Evolutionary conservation across 2,113 vertebrate species (phyloP).

Genomic region (Malaclemys terrapin): DNA sequence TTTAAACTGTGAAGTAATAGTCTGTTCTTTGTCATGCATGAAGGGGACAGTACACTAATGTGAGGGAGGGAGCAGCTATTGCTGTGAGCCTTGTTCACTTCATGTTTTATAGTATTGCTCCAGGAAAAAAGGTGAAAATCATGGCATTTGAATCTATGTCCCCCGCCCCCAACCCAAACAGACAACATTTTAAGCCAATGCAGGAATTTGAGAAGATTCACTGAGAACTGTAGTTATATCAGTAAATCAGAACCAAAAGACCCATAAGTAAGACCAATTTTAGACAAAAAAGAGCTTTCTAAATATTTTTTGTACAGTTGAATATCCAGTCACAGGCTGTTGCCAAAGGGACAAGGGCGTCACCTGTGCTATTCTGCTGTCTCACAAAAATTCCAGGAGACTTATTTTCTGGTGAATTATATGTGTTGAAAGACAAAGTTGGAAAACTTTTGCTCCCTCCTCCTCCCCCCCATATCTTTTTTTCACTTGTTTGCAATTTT

Average conservation of each 20-base stretch:
- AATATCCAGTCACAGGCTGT: conserved; percentile 26
- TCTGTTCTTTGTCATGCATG: background rate
- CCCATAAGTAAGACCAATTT: conserved; percentile 3
- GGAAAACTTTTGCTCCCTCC: background rate
- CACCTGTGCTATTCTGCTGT: conserved; percentile 26
- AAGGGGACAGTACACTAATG: background rate
- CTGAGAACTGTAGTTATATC: conserved; percentile 6
- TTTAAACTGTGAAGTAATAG: background rate
- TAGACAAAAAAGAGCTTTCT: background rate
- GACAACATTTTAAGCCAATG: background rate
- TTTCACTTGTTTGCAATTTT: conserved; percentile 43
- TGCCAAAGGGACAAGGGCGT: conserved; percentile 27
- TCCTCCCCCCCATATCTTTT: background rate
- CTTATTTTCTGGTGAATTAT: conserved; percentile 51
- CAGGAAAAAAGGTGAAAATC: conserved; percentile 25
- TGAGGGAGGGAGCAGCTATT: background rate
- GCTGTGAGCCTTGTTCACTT: background rate
- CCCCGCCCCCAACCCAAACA: background rate
- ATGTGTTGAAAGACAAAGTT: conserved; percentile 32
- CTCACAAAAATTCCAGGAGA: conserved; percentile 45
- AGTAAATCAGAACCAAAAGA: conserved; percentile 14
- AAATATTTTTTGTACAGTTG: background rate
- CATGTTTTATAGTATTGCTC: background rate
- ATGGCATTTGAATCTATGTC: background rate
- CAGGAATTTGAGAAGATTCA: conserved; percentile 2